phyloP scores from a whole-genome alignment of 1,140 invertebrate species.

The Bilobella aurantiaca region DNA sequence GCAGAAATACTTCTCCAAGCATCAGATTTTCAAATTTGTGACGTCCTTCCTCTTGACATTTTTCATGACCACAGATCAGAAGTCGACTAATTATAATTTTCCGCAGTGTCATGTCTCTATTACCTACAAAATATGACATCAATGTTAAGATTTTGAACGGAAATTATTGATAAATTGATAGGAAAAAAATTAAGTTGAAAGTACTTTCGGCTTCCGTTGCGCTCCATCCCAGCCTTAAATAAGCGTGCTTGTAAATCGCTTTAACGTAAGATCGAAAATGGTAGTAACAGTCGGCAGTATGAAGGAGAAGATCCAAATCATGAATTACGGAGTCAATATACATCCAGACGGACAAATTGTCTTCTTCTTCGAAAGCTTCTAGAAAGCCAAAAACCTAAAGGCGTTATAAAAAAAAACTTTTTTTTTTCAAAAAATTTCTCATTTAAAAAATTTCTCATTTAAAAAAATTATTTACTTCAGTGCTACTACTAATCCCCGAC shows the following conservation, averaged over 20 bases:
- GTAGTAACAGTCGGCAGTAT: neutral
- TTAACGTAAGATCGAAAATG: constrained; percentile 3
- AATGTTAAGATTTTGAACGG: no score
- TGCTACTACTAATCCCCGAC: neutral
- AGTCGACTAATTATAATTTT: neutral
- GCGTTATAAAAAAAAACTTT: no score
- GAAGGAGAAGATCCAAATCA: neutral
- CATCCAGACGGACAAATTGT: neutral
- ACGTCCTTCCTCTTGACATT: neutral
- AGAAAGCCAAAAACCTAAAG: constrained; percentile 3
- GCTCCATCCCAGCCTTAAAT: constrained; percentile 14
- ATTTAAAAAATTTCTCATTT: constrained; percentile 1
- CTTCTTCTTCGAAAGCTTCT: neutral
- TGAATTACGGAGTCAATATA: neutral
- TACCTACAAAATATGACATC: neutral
- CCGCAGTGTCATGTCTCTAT: neutral
- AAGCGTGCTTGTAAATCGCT: constrained; percentile 8
- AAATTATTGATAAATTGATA: no score
- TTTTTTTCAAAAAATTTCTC: constrained; percentile 11
- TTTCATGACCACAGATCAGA: neutral
- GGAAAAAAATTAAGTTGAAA: no score
- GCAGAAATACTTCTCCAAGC: neutral
- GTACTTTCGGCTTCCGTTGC: constrained; percentile 5
- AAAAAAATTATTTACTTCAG: neutral
- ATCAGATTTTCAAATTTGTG: neutral